A percentile compares a stretch with the other conserved stretches of the same genome.
phyloP scores from a whole-genome alignment of 2,113 vertebrate species.

The Mormyrus iriodes region DNA sequence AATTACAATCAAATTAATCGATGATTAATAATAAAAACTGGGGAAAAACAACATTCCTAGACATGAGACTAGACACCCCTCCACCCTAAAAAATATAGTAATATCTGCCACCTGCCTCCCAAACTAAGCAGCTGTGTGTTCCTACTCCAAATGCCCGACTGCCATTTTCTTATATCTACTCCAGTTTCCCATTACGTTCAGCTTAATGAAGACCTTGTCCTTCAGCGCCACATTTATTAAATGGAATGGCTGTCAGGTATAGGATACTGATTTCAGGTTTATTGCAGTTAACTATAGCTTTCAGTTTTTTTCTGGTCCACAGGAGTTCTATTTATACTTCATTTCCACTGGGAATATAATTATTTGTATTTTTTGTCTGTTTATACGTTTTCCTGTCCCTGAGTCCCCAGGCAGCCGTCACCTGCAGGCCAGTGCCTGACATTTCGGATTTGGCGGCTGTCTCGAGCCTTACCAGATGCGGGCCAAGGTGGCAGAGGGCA shows the following conservation, averaged over 20 bases:
- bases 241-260: background rate
- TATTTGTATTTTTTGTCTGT: background rate
- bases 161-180: background rate
- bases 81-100: background rate
- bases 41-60: background rate
- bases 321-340: background rate
- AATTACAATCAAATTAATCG: background rate
- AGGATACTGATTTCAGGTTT: background rate
- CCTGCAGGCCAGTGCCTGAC: background rate
- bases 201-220: background rate
- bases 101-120: background rate
- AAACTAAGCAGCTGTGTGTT: background rate
- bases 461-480: constrained; percentile 80
- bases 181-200: background rate
- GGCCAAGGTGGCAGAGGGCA: constrained; percentile 82
- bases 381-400: background rate
- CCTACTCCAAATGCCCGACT: background rate
- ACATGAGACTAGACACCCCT: background rate
- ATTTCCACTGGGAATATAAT: background rate
- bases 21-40: background rate
- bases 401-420: background rate
- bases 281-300: background rate
- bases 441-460: background rate
- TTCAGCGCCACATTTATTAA: background rate
- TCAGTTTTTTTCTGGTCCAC: background rate